Base-by-base conservation (phyloP, 2,113 vertebrate genomes). In the Lipotes vexillifer region DNA sequence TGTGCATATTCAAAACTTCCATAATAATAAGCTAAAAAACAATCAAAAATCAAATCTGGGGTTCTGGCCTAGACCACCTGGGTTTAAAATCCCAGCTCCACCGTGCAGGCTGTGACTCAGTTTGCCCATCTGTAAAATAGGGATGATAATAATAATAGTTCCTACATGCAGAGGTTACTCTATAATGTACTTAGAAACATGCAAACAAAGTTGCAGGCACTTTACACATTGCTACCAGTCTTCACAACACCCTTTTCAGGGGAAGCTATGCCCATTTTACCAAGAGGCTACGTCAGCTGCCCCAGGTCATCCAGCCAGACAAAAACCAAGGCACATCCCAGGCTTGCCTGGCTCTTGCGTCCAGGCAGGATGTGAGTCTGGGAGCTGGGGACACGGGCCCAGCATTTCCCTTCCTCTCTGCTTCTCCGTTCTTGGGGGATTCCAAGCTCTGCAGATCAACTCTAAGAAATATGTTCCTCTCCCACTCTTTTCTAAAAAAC, bases 261-360 rank as follows among this genome's bases (percentile, higher is more conserved):
- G 46, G 33, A 17, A 6, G 3, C 36, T 12, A 11, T 11, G 33
- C 18, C 49, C n/a, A 1, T 41, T 21, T 66, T 38, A 52, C 33
- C 29, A 2, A 36, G 17, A 46, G 31, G 33, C 27, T 7, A 23
- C 8, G 36, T 23, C 33, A 4, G 68, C 74, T 55, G 33, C 6
- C 38, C 36, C 46, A 38, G 49, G 12, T 38, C 29, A 49, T 4
- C 69, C 66, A 20, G 41, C 12, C 8, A 15, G 38, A n/a, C 55
- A 55, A 77, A 90, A n/a, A 33, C 23, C 41, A 17, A 65, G 82
- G 36, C 41, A 6, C 2, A 0, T 3, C 44, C 52, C 25, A 1
- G 46, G n/a, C 14, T 14, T 2, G 8, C 21, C 46, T 8, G 5
- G 21, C 29, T 17, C 29, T 49, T 0, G 0, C 29, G 52, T 27